Base-by-base conservation (phyloP, 2,888 invertebrate genomes). In the Pseudococcus viburni region DNA sequence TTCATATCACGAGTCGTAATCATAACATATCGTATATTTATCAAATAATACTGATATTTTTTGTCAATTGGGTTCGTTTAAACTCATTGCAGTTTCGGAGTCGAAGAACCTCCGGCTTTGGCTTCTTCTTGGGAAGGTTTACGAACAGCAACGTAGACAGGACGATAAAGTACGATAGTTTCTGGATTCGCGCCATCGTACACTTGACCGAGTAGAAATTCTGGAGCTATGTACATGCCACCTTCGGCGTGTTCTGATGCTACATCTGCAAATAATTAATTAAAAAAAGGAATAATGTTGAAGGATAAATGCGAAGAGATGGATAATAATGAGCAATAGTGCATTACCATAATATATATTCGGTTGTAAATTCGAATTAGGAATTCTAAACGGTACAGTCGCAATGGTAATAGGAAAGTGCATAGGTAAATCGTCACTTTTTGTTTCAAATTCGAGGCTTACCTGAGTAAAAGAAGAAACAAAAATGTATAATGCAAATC, bases 181-280 rank as follows among this genome's bases (percentile, higher is more conserved):
- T 94, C 94, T 86, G 93, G 92, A 88, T 93, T 93, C 39, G 93
- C 93, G 22, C 95, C 95, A 91, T 95, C 95, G 91, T 96, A 95
- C 6, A 96, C 96, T 92, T 96, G 95, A 1, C 95, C 95, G 85
- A 96, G 92, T 88, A 95, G 94, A 91, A 96, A 96, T 91, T 96
- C 95, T 0, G 95, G 95, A 26, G 95, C 95, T 84, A 95, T 94
- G 92, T 95, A 96, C 92, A 94, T 94, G 0, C 96, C 96, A 15
- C 95, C 96, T 91, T 96, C 96, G 0, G 95, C 95, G 90, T 95
- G 94, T 84, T 94, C 94, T 89, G 94, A 94, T 42, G 95, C 95
- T 89, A 94, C 94, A 91, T 95, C 95, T 96, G 91, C 6, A 84
- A 48, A 83, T 1, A 39, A 51, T 33, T 33, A 51, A 15, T 15